phyloP scores from a whole-genome alignment of 1,140 invertebrate genomes.

The Kradibia gibbosae region DNA sequence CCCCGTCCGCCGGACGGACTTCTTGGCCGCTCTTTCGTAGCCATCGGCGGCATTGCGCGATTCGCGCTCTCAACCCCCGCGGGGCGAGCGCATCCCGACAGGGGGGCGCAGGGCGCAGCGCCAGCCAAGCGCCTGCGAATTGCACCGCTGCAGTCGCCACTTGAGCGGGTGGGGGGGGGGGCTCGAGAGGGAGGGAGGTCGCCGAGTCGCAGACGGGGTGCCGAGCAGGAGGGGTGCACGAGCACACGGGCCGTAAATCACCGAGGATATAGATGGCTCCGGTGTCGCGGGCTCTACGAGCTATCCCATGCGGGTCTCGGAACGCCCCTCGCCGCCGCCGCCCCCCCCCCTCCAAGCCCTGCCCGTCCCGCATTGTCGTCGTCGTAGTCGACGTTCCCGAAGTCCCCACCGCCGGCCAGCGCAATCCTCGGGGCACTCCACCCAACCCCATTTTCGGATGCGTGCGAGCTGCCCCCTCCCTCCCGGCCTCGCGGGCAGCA shows the following conservation, averaged over 20 bases:
- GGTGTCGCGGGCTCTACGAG: slow-evolving; percentile 63
- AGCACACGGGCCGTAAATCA: slow-evolving; percentile 70
- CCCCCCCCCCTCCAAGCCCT: slow-evolving; percentile 48
- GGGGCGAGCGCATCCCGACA: slow-evolving; percentile 71
- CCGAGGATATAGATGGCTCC: slow-evolving; percentile 72
- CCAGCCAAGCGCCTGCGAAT: slow-evolving; percentile 61
- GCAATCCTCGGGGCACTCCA: too few species aligned
- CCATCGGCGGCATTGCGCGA: slow-evolving; percentile 57
- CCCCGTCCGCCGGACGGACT: neutral
- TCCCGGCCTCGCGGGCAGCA: slow-evolving; percentile 22
- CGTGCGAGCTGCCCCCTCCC: too few species aligned
- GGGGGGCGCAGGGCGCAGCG: too few species aligned
- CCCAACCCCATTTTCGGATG: too few species aligned
- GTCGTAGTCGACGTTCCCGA: too few species aligned
- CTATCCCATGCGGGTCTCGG: slow-evolving; percentile 70
- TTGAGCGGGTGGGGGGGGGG: neutral
- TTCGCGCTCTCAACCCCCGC: slow-evolving; percentile 71
- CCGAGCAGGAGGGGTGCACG: slow-evolving; percentile 18
- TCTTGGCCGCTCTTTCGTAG: neutral
- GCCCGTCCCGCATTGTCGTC: neutral
- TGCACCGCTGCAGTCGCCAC: slow-evolving; percentile 34
- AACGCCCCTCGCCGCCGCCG: slow-evolving; percentile 63
- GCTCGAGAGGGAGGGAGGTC: neutral
- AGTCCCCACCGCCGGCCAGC: too few species aligned
- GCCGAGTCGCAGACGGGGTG: neutral